A percentile compares a stretch with the other conserved stretches of the same genome.
Conservation (phyloP, 2,888 invertebrate genomes). For the Pachycephus smyrnensis region DNA sequence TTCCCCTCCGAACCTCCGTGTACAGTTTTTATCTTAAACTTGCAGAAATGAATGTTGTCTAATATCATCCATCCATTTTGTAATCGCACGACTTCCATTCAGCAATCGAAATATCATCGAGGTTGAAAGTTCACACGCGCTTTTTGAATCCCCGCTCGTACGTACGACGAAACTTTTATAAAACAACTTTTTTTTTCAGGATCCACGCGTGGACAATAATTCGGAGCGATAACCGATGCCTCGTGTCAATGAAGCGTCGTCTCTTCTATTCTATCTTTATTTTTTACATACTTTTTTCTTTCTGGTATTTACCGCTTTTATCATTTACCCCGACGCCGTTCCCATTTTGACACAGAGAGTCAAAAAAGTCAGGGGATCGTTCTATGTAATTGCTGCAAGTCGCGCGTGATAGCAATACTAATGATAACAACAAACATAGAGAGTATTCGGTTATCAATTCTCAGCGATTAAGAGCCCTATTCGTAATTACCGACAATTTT, state of each 20-base stretch:
- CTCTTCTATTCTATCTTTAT: conserved; percentile 23
- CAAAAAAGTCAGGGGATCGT: background rate
- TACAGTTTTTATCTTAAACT: background rate
- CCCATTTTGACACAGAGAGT: background rate
- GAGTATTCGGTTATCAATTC: background rate
- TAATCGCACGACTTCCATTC: background rate
- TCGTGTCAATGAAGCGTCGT: conserved; percentile 9
- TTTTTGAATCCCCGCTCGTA: background rate
- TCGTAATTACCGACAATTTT: background rate
- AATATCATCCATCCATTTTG: background rate
- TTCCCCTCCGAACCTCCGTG: too few species aligned
- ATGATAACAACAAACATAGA: background rate
- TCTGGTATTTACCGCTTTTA: background rate
- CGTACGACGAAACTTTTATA: background rate
- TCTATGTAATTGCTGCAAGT: background rate
- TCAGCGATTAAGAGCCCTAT: background rate
- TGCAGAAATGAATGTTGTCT: background rate
- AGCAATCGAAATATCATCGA: background rate
- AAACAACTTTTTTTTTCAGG: background rate
- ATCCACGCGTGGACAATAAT: conserved; percentile 12
- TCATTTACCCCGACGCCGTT: background rate
- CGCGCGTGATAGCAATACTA: background rate
- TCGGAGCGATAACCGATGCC: conserved; percentile 35
- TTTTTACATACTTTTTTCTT: conserved; percentile 12
- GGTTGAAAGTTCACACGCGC: background rate